Conservation (phyloP, 2,797 vertebrate species). For the Onychomys arenicola region DNA sequence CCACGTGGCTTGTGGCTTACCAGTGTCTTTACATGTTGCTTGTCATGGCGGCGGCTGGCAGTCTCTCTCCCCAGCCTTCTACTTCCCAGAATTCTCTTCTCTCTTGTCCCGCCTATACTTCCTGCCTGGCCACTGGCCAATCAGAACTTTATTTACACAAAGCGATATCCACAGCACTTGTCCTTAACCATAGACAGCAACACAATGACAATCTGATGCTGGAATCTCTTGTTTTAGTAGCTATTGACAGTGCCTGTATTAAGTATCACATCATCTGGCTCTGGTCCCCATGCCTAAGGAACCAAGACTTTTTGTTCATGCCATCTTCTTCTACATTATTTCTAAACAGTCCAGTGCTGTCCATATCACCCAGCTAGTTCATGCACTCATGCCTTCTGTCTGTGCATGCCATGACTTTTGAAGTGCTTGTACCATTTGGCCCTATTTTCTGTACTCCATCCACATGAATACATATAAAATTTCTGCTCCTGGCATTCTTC, state of each 20-base stretch:
- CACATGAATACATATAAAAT: background rate
- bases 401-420: background rate
- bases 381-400: background rate
- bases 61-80: too few species aligned
- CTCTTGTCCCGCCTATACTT: too few species aligned
- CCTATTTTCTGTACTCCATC: accelerated
- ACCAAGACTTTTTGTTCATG: background rate
- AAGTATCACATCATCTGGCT: background rate
- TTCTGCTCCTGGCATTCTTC: background rate
- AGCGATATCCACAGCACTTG: too few species aligned
- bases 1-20: too few species aligned
- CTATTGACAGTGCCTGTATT: background rate
- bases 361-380: background rate
- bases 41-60: too few species aligned
- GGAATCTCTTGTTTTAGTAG: background rate
- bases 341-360: background rate
- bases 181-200: background rate
- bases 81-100: too few species aligned
- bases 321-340: background rate
- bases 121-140: too few species aligned
- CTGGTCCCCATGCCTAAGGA: background rate
- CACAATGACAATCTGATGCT: background rate
- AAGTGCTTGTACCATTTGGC: background rate
- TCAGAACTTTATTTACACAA: too few species aligned
- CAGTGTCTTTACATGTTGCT: too few species aligned